Base-by-base conservation (phyloP, 1,140 invertebrate species). In the Plodia interpunctella region DNA sequence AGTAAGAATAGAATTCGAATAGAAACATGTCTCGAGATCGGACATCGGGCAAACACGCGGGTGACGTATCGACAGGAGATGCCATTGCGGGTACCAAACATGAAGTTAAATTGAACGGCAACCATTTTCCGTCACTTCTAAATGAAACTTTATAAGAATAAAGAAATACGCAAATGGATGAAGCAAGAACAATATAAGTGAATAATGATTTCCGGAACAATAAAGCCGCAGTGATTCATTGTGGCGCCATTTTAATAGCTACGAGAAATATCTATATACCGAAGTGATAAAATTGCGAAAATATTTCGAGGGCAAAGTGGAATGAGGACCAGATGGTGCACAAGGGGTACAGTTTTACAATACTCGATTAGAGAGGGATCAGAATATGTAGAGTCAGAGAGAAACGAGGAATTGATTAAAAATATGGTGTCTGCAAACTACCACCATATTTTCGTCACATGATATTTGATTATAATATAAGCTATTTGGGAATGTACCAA, bases 41-140 rank as follows among this genome's bases (percentile, higher is more conserved):
- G 55, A 55, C 44, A 59, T 58, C 51, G 59, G 58, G 38, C 38
- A 44, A 53, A 53, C 51, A 53, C 10, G 51, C 13, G n/a, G 15
- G 28, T 60, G 65, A 67, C 58, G 53, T 59, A 59, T 67, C 55
- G 65, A 63, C 65, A 67, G 51, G 25, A 19, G 56, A 62, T 15
- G n/a, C n/a, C n/a, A n/a, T n/a, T n/a, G 5, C 38, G n/a, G 5
- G 38, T 44, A n/a, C 38, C 38, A 2, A 44, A n/a, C 38, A n/a
- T 15, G 15, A 4, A 44, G 13, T 15, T 15, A 44, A 5, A 44
- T 44, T 44, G 15, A 44, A 17, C 5, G 38, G 15, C 30, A 44
- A 44, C n/a, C n/a, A 44, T 44, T 44, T 44, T 44, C 10, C 3
- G 2, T 25, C 21, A 25, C 21, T 6, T 25, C 21, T 2, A 25